phyloP scores from a whole-genome alignment of 1,140 invertebrate species.

The Macrosteles quadrilineatus region DNA sequence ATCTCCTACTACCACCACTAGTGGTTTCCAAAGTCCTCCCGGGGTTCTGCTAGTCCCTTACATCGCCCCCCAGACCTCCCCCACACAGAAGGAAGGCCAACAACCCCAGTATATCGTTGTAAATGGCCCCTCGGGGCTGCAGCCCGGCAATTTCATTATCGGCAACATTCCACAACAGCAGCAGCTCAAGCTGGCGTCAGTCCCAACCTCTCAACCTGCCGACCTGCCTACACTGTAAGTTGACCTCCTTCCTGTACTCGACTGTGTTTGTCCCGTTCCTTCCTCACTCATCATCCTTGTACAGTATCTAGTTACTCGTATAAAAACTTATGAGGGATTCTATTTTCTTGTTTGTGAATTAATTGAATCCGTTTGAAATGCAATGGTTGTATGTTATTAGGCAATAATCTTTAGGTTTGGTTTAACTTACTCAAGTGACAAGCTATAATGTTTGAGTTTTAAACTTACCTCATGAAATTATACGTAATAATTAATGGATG shows the following conservation, averaged over 20 bases:
- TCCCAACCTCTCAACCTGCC: conserved; percentile 1
- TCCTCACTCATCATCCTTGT: too few species aligned
- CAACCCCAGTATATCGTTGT: conserved; percentile 36
- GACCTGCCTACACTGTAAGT: conserved; percentile 20
- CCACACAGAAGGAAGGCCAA: not conserved
- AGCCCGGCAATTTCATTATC: conserved; percentile 32
- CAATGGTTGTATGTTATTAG: too few species aligned
- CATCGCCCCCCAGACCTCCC: conserved; percentile 12
- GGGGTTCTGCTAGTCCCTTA: conserved; percentile 37
- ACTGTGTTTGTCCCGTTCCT: too few species aligned
- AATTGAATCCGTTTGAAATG: too few species aligned
- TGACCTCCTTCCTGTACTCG: not conserved
- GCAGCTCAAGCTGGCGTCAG: not conserved
- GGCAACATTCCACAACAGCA: conserved; percentile 26
- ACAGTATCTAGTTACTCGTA: too few species aligned
- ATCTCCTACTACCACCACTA: conserved; percentile 18
- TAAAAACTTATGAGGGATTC: too few species aligned
- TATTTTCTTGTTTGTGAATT: too few species aligned
- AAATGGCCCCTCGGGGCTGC: conserved; percentile 27
- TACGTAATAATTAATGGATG: too few species aligned
- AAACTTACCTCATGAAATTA: too few species aligned
- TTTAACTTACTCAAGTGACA: too few species aligned
- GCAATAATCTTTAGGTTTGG: too few species aligned
- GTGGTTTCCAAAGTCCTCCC: conserved; percentile 28
- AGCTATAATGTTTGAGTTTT: too few species aligned